Conservation (phyloP, 2,113 vertebrate species). For the Isurus oxyrinchus region DNA sequence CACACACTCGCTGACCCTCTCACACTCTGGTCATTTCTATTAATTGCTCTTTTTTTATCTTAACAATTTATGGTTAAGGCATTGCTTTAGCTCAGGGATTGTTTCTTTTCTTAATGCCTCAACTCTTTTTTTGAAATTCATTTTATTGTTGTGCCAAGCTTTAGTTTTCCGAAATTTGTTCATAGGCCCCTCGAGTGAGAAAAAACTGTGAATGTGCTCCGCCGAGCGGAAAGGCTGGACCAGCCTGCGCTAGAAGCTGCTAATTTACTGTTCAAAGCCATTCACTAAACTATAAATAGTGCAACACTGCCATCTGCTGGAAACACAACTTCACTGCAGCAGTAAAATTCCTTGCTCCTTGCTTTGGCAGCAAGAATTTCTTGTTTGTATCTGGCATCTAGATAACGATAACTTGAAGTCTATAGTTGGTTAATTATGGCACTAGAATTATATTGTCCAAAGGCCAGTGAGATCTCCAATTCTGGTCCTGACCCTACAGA, state of each 20-base stretch:
- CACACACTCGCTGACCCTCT: too few species aligned
- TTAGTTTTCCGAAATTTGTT: too few species aligned
- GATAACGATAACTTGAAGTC: neutral
- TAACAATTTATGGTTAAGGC: too few species aligned
- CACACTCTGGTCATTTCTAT: too few species aligned
- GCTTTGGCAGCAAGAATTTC: neutral
- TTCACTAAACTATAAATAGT: neutral
- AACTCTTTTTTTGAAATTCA: too few species aligned
- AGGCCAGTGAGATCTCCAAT: neutral
- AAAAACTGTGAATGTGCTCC: too few species aligned
- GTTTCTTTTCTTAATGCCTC: too few species aligned
- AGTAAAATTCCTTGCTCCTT: neutral
- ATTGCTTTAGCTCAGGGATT: too few species aligned
- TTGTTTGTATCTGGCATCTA: neutral
- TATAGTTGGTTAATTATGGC: neutral
- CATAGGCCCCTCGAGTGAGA: too few species aligned
- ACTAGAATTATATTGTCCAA: neutral
- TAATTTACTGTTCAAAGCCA: neutral
- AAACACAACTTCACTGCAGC: neutral
- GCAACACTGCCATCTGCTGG: slow-evolving; percentile 13
- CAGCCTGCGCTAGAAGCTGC: neutral
- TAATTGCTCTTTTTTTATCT: too few species aligned
- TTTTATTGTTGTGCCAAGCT: too few species aligned
- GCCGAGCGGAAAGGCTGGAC: neutral
- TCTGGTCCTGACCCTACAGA: neutral